Evolutionary conservation across 2,888 invertebrate species (phyloP).

Genomic region (Mesodorylaimus sp.): DNA sequence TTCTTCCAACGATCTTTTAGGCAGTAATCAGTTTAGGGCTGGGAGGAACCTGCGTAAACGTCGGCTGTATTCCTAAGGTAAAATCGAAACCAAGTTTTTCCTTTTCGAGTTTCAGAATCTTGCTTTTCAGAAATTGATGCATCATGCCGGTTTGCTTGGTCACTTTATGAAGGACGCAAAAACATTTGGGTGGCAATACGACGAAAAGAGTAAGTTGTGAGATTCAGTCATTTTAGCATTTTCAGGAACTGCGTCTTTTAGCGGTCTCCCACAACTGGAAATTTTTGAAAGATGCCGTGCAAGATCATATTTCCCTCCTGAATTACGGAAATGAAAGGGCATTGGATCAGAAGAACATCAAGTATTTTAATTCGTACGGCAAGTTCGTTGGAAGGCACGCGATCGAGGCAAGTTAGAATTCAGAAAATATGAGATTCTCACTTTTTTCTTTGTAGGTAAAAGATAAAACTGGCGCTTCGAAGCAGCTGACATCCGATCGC

Average conservation of each 20-base stretch:
- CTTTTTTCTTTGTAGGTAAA: conserved; percentile 24
- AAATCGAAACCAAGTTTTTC: no score
- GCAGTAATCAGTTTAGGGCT: conserved; percentile 42
- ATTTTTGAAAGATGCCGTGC: conserved; percentile 33
- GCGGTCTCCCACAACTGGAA: conserved; percentile 41
- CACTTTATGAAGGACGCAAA: conserved; percentile 43
- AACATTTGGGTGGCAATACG: conserved; percentile 33
- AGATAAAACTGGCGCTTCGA: conserved; percentile 30
- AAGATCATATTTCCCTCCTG: conserved; percentile 38
- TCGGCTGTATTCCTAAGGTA: conserved; percentile 96
- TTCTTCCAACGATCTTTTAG: no score
- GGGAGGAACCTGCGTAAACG: conserved; percentile 75
- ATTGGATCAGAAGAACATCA: conserved; percentile 35
- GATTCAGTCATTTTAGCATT: no score
- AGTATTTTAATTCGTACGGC: conserved; percentile 39
- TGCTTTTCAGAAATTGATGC: conserved; percentile 94
- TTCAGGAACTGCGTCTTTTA: no score
- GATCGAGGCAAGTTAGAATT: conserved; percentile 33
- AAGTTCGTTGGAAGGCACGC: conserved; percentile 37
- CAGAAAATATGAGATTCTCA: no score
- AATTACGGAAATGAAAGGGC: conserved; percentile 40
- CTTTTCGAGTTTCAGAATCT: no score
- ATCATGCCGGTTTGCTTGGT: conserved; percentile 73
- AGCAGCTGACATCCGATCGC: conserved; percentile 33
- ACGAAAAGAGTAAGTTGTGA: conserved; percentile 6